These are phyloP conservation scores for Augochlora pura DNA, from an alignment of 1,140 invertebrate species.

Conservation along the genomic window DNA sequence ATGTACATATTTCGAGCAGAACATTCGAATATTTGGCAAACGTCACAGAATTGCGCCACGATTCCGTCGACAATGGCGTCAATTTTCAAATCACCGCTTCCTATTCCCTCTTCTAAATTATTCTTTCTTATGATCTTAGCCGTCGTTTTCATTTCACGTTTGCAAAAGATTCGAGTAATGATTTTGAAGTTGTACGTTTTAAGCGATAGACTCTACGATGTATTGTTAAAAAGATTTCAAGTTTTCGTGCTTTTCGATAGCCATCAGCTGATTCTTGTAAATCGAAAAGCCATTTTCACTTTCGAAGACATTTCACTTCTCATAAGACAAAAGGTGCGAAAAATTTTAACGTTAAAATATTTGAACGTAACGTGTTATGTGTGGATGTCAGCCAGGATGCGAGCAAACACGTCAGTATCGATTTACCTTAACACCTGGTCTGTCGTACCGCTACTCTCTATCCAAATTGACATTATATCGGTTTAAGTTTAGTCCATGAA, in stretches of 20 bases:
- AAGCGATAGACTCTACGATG: no score
- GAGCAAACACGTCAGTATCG: constrained; percentile 52
- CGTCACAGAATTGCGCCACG: not conserved
- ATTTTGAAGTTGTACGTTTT: no score
- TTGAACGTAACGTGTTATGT: not conserved
- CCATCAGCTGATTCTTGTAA: no score
- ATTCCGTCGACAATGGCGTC: not conserved
- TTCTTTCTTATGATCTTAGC: no score
- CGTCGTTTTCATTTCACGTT: no score
- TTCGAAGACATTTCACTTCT: no score
- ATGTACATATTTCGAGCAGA: not conserved
- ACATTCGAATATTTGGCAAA: not conserved
- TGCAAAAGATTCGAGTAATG: no score
- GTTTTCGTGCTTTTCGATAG: no score
- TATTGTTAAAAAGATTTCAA: no score
- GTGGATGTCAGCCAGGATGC: constrained; percentile 23
- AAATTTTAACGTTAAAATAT: no score
- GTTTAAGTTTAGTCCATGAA: not conserved
- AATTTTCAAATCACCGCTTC: not conserved
- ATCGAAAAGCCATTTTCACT: no score
- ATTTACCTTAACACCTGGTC: constrained; percentile 43
- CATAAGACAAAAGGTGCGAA: no score
- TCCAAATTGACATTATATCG: not conserved
- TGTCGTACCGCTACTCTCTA: not conserved
- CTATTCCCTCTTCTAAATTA: not conserved